Percentiles rank a stretch among this genome's conserved stretches.
Evolutionary conservation across 2,888 invertebrate species (phyloP).

Genomic region (Stenodera caucasica): DNA sequence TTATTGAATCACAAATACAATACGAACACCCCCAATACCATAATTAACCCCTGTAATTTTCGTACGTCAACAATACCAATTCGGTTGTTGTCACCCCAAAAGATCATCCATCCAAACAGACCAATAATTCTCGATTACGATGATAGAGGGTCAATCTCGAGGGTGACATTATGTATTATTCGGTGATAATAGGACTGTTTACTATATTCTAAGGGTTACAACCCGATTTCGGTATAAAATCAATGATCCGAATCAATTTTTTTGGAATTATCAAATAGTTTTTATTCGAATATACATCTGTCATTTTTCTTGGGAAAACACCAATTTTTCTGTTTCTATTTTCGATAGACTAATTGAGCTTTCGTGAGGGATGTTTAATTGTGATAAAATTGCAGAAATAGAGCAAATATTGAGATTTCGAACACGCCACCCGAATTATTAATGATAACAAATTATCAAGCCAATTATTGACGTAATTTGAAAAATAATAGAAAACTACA

Average conservation of each 20-base stretch:
- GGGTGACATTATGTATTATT: constrained; percentile 39
- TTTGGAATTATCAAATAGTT: background rate
- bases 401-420: background rate
- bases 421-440: background rate
- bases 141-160: constrained; percentile 19
- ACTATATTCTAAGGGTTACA: constrained; percentile 6
- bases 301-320: too few relatives aligned
- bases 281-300: too few relatives aligned
- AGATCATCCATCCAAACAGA: background rate
- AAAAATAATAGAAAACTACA: background rate
- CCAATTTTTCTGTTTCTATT: too few relatives aligned
- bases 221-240: background rate
- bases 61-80: background rate
- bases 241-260: background rate
- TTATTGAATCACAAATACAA: background rate
- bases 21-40: background rate
- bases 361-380: background rate
- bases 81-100: too few relatives aligned
- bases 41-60: background rate
- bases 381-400: background rate
- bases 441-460: background rate
- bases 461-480: background rate
- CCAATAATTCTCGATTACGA: constrained; percentile 22
- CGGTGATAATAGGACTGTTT: constrained; percentile 36
- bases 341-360: background rate